Evolutionary conservation across 2,113 vertebrate species (phyloP), one percentile per base, ranked within the genome.

Genomic region (Monopterus albus): DNA sequence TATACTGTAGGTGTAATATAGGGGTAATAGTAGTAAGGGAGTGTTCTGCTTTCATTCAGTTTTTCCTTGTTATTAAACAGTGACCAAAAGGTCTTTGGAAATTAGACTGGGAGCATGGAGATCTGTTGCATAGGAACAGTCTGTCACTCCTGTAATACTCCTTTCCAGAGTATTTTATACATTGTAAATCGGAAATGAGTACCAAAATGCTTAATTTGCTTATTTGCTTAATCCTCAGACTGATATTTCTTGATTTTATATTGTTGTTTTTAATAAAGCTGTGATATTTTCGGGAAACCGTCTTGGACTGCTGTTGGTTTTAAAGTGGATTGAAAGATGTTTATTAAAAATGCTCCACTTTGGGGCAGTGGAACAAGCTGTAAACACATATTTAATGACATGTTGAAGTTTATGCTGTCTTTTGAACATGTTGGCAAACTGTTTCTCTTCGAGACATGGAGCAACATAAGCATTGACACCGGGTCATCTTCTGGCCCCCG

Each of bases 51-150:
- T 17, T 49, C 51, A 36, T 36, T 78, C 68, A 74, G 39, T 55
- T 53, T 71, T 69, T 43, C 57, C 74, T 61, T 66, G 39, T 71
- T 79, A 62, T 57, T 57, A 71, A 79, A 79, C 82, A 87, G 88
- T 52, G 53, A 57, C 59, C 28, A 40, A 72, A 82, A 63, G 40
- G 65, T 75, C 62, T 71, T 36, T 77, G 47, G 64, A 83, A 79
- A 75, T 68, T 40, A 72, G 46, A 81, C 62, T 35, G n/a, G 46
- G 63, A 74, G 59, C 60, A 12, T 51, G 49, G 58, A 49, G 43
- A 53, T 55, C 47, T 31, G 51, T 58, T 72, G 76, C 57, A 75
- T 72, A 50, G n/a, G n/a, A n/a, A n/a, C n/a, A n/a, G n/a, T n/a
- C n/a, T n/a, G n/a, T n/a, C n/a, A n/a, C n/a, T n/a, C n/a, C n/a